Conservation (phyloP, 2,797 vertebrate genomes). For the Cirrhinus molitorella region DNA sequence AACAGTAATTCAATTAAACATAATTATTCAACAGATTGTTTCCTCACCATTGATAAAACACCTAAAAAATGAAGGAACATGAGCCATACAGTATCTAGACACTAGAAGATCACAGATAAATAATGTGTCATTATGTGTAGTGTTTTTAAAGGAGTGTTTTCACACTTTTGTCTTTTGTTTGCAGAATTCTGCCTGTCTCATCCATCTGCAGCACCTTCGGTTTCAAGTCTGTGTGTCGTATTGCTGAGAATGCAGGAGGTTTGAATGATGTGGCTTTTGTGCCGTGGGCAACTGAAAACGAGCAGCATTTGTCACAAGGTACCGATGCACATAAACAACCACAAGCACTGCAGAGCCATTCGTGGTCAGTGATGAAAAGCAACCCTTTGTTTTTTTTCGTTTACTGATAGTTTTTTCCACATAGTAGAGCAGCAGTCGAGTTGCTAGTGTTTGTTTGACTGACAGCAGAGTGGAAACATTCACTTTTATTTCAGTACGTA, state of each 20-base stretch:
- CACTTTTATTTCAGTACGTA: not conserved
- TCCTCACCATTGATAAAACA: too few relatives aligned
- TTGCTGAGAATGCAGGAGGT: not conserved
- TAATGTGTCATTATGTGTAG: not conserved
- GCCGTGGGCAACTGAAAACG: not conserved
- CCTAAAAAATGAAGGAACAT: not conserved
- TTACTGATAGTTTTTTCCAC: not conserved
- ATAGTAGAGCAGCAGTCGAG: not conserved
- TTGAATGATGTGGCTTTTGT: constrained; percentile 12
- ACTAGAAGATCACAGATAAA: not conserved
- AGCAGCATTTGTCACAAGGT: not conserved
- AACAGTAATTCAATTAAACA: not conserved
- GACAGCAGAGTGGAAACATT: not conserved
- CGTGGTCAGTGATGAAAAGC: not conserved
- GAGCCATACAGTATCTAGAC: not conserved
- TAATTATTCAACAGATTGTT: not conserved
- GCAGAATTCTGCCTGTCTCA: not conserved
- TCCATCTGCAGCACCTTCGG: too few relatives aligned
- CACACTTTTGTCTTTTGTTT: not conserved
- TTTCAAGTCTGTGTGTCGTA: not conserved
- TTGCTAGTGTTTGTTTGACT: not conserved
- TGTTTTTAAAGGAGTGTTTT: not conserved
- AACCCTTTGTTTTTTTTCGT: not conserved
- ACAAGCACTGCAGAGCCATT: not conserved
- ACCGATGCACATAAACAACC: not conserved